Base-by-base conservation (phyloP, 2,797 vertebrate genomes). In the Molossus alvarezi region DNA sequence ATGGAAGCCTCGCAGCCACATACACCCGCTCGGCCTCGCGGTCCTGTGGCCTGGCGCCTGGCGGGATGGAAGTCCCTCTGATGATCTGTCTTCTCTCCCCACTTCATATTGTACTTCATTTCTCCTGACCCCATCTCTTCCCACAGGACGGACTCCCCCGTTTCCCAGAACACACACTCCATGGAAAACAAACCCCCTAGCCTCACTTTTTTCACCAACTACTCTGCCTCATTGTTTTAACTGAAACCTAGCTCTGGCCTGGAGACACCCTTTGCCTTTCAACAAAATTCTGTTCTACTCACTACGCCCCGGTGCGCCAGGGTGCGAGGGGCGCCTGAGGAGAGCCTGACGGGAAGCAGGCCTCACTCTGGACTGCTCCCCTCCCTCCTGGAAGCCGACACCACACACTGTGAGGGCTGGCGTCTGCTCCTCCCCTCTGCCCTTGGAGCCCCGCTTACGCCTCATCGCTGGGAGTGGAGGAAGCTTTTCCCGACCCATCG, bases 161-260 rank as follows among this genome's bases (percentile, higher is more conserved):
- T 15, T 53, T 81, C 37, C 33, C 62, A 23, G 25, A 64, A 71
- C 48, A 89, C 10, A 12, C 6, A 76, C 12, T 57, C 33, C 33
- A 10, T 9, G 20, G 51, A 29, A 86, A 72, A 37, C 48, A 12
- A 51, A n/a, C 3, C 9, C 17, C 13, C n/a, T 7, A 6, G 25
- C 48, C 69, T 65, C 20, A 33, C 13, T 37, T n/a, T 65, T 58
- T 55, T 45, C 37, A 33, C 60, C 51, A 87, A 71, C 73, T 9
- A 6, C 64, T 45, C 33, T 87, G 73, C n/a, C 71, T 96, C 60
- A 45, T 55, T 27, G 51, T 83, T 57, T n/a, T 95, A 60, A 76
- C 53, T 65, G 29, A 90, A 41, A 51, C 41, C 60, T 86, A 29
- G 48, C 41, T 77, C 60, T 95, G 53, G 72, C 58, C 9, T 15